A percentile compares a stretch with the other conserved stretches of the same genome.
Conservation (phyloP, 2,797 vertebrate genomes). For the Amblyraja radiata region DNA sequence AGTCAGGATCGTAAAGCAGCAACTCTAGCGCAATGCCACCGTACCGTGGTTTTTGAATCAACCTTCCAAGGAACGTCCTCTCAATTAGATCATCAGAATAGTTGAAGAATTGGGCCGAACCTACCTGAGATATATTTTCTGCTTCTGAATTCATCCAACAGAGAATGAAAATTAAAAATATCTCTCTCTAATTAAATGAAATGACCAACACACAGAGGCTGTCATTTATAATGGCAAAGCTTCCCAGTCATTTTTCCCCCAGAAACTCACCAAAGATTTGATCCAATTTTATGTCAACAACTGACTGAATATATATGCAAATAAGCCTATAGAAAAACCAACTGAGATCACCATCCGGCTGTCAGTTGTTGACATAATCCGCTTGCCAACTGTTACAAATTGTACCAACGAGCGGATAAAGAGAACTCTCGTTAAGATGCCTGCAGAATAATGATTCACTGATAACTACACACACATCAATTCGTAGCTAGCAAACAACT, state of each 20-base stretch:
- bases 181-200: slow-evolving; percentile 7
- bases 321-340: not conserved
- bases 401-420: not conserved
- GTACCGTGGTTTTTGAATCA: not conserved
- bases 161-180: slow-evolving; percentile 18
- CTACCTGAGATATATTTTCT: not conserved
- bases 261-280: not conserved
- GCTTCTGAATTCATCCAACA: not conserved
- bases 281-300: slow-evolving; percentile 12
- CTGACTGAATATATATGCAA: not conserved
- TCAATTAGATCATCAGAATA: not conserved
- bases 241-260: not conserved
- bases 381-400: not conserved
- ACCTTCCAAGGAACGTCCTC: not conserved
- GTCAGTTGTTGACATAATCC: not conserved
- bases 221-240: not conserved
- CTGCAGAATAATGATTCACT: not conserved
- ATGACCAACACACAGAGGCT: not conserved
- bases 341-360: not conserved
- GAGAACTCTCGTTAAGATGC: not conserved
- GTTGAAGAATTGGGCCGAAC: not conserved
- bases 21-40: no score
- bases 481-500: not conserved
- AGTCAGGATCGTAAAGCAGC: no score
- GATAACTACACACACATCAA: not conserved